These are phyloP conservation scores for Eustalomyia histrio DNA, from an alignment of 2,888 invertebrate species.

Conservation along the genomic window DNA sequence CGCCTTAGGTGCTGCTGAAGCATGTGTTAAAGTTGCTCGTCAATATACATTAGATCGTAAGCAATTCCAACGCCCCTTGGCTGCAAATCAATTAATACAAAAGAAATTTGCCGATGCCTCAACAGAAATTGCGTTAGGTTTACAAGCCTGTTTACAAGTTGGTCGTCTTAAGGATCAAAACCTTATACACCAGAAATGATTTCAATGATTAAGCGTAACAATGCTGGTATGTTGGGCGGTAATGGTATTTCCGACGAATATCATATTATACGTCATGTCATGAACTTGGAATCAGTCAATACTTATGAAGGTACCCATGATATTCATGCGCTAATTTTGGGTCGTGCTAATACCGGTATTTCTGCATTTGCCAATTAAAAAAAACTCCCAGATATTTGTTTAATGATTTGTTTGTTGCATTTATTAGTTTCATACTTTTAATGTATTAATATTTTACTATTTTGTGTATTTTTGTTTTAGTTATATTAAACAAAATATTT, in stretches of 20 bases:
- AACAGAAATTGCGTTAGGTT: slow-evolving; percentile 94
- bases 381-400: not conserved
- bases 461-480: too few relatives aligned
- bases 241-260: slow-evolving; percentile 99
- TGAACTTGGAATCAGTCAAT: slow-evolving; percentile 98
- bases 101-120: slow-evolving; percentile 98
- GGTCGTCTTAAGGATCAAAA: slow-evolving; percentile 93
- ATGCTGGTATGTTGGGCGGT: slow-evolving; percentile 96
- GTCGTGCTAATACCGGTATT: slow-evolving; percentile 96
- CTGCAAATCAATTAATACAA: slow-evolving; percentile 98
- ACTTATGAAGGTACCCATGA: slow-evolving; percentile 99
- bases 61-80: slow-evolving; percentile 96
- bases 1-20: slow-evolving; percentile 96
- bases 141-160: slow-evolving; percentile 92
- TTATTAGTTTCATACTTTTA: slow-evolving; percentile 5
- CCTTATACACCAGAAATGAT: slow-evolving; percentile 94
- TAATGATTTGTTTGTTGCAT: slow-evolving; percentile 27
- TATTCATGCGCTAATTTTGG: slow-evolving; percentile 96
- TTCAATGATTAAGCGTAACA: slow-evolving; percentile 96
- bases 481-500: too few relatives aligned
- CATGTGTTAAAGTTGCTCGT: slow-evolving; percentile 92
- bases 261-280: slow-evolving; percentile 96
- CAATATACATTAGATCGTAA: slow-evolving; percentile 94
- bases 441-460: not conserved
- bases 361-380: slow-evolving; percentile 85